These are phyloP conservation scores for Lampris megalopsis DNA, from an alignment of 2,113 vertebrate genomes.

Conservation along the genomic window DNA sequence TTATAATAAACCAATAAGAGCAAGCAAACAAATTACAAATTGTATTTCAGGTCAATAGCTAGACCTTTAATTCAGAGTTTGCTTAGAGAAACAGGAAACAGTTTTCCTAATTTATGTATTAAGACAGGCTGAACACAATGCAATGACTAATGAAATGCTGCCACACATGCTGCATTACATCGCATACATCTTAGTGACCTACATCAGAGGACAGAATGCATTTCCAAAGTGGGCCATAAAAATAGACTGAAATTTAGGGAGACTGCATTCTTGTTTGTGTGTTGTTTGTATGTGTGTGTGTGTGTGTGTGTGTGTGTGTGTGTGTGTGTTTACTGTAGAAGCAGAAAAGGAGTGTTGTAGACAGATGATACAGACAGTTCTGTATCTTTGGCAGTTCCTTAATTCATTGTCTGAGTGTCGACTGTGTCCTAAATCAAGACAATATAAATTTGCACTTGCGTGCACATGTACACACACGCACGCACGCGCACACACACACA, in stretches of 20 bases:
- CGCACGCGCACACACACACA: constrained; percentile 6
- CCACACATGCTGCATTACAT: background rate
- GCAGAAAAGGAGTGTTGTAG: background rate
- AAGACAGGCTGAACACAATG: background rate
- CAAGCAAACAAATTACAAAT: background rate
- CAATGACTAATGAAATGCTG: background rate
- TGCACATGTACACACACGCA: background rate
- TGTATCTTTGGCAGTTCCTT: constrained; percentile 14
- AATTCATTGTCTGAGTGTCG: constrained; percentile 15
- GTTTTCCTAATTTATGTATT: no score
- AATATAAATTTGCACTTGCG: background rate
- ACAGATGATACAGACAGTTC: constrained; percentile 16
- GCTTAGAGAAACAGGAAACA: no score
- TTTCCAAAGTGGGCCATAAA: constrained; percentile 35
- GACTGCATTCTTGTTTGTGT: background rate
- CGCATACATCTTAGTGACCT: background rate
- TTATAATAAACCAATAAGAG: background rate
- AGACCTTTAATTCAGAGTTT: no score
- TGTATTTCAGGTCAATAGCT: background rate
- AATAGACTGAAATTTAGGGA: constrained; percentile 12
- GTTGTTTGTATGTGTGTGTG: background rate
- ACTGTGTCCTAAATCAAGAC: background rate
- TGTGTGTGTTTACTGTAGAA: background rate
- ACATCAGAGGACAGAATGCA: constrained; percentile 31
- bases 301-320: background rate